These are phyloP conservation scores for Corvus cornix DNA, from an alignment of 2,113 vertebrate genomes.

Conservation along the genomic window DNA sequence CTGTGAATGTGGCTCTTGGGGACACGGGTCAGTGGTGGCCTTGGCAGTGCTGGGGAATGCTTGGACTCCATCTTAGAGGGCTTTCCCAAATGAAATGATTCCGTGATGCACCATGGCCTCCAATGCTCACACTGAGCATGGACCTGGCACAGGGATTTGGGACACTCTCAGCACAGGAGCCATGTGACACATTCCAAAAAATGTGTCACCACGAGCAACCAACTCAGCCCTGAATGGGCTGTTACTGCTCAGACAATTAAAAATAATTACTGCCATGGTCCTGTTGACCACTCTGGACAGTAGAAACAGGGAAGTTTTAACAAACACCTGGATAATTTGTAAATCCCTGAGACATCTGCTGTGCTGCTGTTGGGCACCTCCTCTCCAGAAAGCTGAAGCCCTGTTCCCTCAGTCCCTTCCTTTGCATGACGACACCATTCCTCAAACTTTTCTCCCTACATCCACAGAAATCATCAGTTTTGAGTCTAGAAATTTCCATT, in stretches of 20 bases:
- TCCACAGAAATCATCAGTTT: fast-evolving
- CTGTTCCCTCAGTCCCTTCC: not conserved
- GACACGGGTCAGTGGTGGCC: not conserved
- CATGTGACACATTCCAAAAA: not conserved
- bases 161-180: not conserved
- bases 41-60: not conserved
- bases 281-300: not conserved
- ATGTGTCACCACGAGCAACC: not conserved
- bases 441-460: not conserved
- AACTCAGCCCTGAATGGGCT: not conserved
- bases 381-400: not conserved
- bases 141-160: fast-evolving
- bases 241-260: not conserved
- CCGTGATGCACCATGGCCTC: not conserved
- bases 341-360: not conserved
- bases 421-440: fast-evolving
- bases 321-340: not conserved
- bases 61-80: fast-evolving
- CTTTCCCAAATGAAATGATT: not conserved
- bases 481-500: not conserved
- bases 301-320: not conserved
- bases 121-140: fast-evolving
- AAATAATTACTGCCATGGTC: not conserved
- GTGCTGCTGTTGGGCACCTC: not conserved
- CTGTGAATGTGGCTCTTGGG: not conserved